These are phyloP conservation scores for Heteromormyrus szaboi DNA, from an alignment of 2,797 vertebrate species.

Conservation along the genomic window DNA sequence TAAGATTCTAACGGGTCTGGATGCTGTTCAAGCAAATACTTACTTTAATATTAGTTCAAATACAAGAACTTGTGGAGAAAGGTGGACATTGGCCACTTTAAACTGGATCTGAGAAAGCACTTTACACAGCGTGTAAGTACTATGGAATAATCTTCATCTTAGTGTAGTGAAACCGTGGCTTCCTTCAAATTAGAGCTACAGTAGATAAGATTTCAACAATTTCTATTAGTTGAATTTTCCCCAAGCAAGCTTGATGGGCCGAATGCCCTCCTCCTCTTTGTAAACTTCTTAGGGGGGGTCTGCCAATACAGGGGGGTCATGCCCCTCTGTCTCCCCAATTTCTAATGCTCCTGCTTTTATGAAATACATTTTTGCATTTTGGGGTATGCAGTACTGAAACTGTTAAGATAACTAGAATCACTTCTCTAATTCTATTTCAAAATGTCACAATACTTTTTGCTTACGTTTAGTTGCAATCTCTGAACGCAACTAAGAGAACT, in stretches of 20 bases:
- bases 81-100: neutral
- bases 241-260: neutral
- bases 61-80: neutral
- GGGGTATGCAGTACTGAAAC: neutral
- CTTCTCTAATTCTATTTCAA: neutral
- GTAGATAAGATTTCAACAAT: neutral
- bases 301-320: neutral
- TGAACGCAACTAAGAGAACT: neutral
- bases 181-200: neutral
- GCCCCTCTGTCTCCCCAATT: neutral
- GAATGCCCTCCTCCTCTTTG: neutral
- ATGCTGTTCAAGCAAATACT: neutral
- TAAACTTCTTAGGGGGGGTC: neutral
- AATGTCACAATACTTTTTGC: neutral
- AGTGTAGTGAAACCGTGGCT: neutral
- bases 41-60: neutral
- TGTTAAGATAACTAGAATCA: neutral
- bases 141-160: neutral
- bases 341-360: neutral
- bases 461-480: neutral
- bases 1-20: neutral
- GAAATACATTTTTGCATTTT: neutral
- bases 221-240: neutral
- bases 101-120: neutral
- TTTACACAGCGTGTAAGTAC: neutral